Conservation (phyloP, 2,888 invertebrate species). For the Bellardia bayeri region DNA sequence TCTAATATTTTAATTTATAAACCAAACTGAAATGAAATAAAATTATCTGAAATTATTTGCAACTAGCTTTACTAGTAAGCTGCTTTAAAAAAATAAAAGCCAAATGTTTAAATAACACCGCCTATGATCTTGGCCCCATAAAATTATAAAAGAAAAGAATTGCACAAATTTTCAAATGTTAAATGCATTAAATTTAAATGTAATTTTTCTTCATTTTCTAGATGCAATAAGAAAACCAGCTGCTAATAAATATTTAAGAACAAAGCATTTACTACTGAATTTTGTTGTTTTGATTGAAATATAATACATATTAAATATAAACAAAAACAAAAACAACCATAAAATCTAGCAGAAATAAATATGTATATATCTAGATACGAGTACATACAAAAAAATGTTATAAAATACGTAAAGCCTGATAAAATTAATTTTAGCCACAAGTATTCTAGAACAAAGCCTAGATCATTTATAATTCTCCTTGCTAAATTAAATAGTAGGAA, state of each 20-base stretch:
- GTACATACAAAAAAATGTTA: not conserved
- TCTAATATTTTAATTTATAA: conserved; percentile 31
- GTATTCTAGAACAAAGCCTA: conserved; percentile 24
- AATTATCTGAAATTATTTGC: conserved; percentile 1
- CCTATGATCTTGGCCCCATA: conserved; percentile 1
- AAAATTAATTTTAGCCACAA: conserved; percentile 21
- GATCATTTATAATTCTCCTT: conserved; percentile 54
- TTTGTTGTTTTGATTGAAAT: not conserved
- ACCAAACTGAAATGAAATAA: not conserved
- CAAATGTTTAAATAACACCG: conserved; percentile 19
- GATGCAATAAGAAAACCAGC: conserved; percentile 2
- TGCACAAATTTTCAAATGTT: conserved; percentile 6
- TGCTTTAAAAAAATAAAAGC: not conserved
- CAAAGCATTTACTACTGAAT: not conserved
- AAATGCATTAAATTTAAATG: conserved; percentile 34
- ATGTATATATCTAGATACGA: no score
- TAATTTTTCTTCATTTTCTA: conserved; percentile 11
- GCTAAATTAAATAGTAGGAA: conserved; percentile 41
- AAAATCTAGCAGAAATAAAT: not conserved
- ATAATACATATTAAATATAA: not conserved
- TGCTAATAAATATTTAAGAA: not conserved
- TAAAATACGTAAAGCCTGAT: conserved; percentile 34
- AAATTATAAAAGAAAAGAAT: conserved; percentile 17
- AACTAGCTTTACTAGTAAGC: conserved; percentile 5
- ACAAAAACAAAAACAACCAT: conserved; percentile 2